Conservation (phyloP, 2,888 invertebrate species). For the Platycheirus rosarum region DNA sequence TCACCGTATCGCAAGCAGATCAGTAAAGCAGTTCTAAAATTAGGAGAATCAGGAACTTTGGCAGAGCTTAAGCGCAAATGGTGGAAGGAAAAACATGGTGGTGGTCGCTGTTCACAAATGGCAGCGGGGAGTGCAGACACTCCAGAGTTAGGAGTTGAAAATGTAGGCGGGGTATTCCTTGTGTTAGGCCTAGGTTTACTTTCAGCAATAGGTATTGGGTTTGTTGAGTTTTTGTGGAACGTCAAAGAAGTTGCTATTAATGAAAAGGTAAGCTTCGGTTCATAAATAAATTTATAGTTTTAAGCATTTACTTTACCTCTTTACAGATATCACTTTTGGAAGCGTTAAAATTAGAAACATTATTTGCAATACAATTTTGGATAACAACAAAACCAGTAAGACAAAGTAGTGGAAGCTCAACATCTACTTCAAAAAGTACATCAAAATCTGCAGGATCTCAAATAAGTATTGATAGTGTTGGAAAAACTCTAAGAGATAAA, state of each 20-base stretch:
- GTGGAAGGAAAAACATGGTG: slow-evolving; percentile 91
- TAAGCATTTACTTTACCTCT: slow-evolving; percentile 1
- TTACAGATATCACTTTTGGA: slow-evolving; percentile 87
- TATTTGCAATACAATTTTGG: slow-evolving; percentile 89
- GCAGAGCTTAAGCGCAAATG: slow-evolving; percentile 93
- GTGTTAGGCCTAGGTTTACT: slow-evolving; percentile 90
- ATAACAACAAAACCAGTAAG: slow-evolving; percentile 88
- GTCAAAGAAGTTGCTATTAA: slow-evolving; percentile 89
- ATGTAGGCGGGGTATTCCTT: slow-evolving; percentile 96
- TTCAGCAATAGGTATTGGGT: slow-evolving; percentile 88
- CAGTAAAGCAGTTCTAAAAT: slow-evolving; percentile 93
- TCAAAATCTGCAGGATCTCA: slow-evolving; percentile 77
- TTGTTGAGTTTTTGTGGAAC: slow-evolving; percentile 93
- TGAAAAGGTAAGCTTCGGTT: slow-evolving; percentile 86
- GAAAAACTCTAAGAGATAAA: slow-evolving; percentile 78
- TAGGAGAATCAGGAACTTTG: slow-evolving; percentile 94
- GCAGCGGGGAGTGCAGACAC: slow-evolving; percentile 78
- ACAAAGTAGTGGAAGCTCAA: slow-evolving; percentile 77
- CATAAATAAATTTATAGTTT: background rate
- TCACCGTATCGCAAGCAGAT: slow-evolving; percentile 91
- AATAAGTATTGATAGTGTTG: slow-evolving; percentile 77
- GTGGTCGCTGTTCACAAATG: slow-evolving; percentile 78
- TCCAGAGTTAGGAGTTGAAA: slow-evolving; percentile 83
- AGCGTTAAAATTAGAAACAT: slow-evolving; percentile 87
- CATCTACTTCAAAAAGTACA: slow-evolving; percentile 77